These are phyloP conservation scores for Stomorhina lunata DNA, from an alignment of 2,888 invertebrate genomes.

Conservation along the genomic window DNA sequence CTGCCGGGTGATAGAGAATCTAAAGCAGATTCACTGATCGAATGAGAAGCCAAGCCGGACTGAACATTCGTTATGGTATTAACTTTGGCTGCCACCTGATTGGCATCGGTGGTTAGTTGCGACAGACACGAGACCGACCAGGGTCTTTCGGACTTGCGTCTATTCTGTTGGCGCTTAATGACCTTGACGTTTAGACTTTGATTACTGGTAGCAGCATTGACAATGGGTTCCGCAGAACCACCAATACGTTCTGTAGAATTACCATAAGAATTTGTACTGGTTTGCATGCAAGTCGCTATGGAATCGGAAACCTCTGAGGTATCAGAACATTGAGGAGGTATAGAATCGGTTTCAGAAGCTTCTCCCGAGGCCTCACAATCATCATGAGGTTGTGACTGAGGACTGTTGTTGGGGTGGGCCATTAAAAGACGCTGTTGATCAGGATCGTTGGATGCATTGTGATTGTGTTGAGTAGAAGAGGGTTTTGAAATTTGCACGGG, in stretches of 20 bases:
- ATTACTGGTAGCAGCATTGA: conserved; percentile 71
- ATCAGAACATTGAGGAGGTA: conserved; percentile 84
- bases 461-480: conserved; percentile 59
- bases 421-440: conserved; percentile 25
- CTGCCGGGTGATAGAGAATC: conserved; percentile 84
- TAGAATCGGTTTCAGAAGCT: conserved; percentile 83
- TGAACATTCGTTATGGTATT: conserved; percentile 77
- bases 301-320: conserved; percentile 90
- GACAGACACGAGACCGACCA: conserved; percentile 95
- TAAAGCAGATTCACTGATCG: conserved; percentile 93
- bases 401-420: no score
- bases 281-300: conserved; percentile 84
- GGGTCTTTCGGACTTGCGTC: conserved; percentile 83
- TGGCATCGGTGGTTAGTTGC: conserved; percentile 82
- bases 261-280: conserved; percentile 81
- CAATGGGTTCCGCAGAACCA: conserved; percentile 83
- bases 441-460: background rate
- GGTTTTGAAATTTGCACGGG: conserved; percentile 68
- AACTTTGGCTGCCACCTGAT: conserved; percentile 74
- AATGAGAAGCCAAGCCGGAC: conserved; percentile 84
- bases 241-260: conserved; percentile 81
- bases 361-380: conserved; percentile 93
- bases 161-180: conserved; percentile 81
- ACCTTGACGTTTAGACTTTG: conserved; percentile 81
- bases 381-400: no score